These are phyloP conservation scores for Archips crataeganus DNA, from an alignment of 2,888 invertebrate genomes.

Conservation along the genomic window DNA sequence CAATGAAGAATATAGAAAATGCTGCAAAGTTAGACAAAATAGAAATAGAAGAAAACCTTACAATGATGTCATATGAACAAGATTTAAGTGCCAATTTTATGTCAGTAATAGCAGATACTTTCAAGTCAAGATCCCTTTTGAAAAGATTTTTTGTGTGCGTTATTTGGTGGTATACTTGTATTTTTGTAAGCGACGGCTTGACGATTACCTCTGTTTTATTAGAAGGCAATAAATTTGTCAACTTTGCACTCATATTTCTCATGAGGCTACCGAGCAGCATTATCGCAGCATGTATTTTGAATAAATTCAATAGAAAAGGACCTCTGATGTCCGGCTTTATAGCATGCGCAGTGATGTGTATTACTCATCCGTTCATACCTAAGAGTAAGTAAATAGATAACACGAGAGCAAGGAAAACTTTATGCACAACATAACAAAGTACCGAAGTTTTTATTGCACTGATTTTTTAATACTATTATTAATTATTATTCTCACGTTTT, in stretches of 20 bases:
- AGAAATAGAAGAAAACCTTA: conserved; percentile 59
- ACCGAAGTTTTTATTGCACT: neutral
- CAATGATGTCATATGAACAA: conserved; percentile 57
- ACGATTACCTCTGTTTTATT: conserved; percentile 90
- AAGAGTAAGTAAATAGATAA: conserved; percentile 65
- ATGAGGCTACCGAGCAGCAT: conserved; percentile 87
- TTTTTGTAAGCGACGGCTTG: conserved; percentile 92
- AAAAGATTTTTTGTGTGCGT: conserved; percentile 71
- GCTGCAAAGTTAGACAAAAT: conserved; percentile 83
- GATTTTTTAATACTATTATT: neutral
- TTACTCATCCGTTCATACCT: conserved; percentile 86
- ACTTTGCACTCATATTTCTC: conserved; percentile 87
- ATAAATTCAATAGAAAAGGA: conserved; percentile 82
- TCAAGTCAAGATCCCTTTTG: conserved; percentile 64
- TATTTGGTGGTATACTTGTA: conserved; percentile 87
- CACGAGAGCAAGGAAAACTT: neutral
- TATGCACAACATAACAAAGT: neutral
- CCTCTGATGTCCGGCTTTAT: conserved; percentile 84
- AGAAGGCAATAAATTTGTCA: conserved; percentile 91
- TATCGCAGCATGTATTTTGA: conserved; percentile 82
- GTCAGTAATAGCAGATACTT: conserved; percentile 62
- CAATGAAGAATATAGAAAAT: conserved; percentile 85
- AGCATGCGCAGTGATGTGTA: conserved; percentile 84
- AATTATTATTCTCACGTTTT: neutral
- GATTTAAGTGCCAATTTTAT: conserved; percentile 55